phyloP scores from a whole-genome alignment of 2,113 vertebrate genomes.

The Todiramphus saurophagus region DNA sequence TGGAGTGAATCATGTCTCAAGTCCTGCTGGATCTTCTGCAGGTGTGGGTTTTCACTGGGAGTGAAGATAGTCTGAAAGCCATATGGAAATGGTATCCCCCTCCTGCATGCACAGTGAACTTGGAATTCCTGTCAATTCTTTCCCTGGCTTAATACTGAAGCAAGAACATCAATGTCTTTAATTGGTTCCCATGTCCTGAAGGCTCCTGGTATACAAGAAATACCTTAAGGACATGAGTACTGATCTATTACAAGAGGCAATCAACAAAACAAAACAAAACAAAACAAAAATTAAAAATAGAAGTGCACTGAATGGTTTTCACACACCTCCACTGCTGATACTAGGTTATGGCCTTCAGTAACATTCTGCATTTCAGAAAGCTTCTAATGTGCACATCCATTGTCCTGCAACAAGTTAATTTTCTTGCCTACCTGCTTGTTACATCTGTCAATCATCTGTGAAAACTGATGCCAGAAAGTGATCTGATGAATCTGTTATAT shows the following conservation, averaged over 20 bases:
- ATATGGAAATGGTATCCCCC: not conserved
- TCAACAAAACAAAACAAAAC: not conserved
- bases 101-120: not conserved
- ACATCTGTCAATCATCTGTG: conserved; percentile 35
- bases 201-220: not conserved
- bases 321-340: not conserved
- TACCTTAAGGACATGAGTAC: not conserved
- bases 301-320: not conserved
- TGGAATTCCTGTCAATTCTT: not conserved
- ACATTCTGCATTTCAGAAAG: conserved; percentile 3
- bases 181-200: not conserved
- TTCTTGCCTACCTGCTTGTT: conserved; percentile 41
- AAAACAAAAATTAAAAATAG: not conserved
- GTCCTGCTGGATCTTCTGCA: not conserved
- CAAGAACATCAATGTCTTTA: not conserved
- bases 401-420: not conserved
- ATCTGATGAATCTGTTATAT: not conserved
- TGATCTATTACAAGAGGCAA: not conserved
- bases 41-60: not conserved
- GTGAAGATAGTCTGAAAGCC: not conserved
- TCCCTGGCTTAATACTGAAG: not conserved
- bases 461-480: not conserved
- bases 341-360: not conserved
- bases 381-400: not conserved
- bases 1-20: not conserved